Percentiles rank a stretch among this genome's conserved stretches.
Conservation (phyloP, 2,797 vertebrate genomes). For the Eulemur coronatus region DNA sequence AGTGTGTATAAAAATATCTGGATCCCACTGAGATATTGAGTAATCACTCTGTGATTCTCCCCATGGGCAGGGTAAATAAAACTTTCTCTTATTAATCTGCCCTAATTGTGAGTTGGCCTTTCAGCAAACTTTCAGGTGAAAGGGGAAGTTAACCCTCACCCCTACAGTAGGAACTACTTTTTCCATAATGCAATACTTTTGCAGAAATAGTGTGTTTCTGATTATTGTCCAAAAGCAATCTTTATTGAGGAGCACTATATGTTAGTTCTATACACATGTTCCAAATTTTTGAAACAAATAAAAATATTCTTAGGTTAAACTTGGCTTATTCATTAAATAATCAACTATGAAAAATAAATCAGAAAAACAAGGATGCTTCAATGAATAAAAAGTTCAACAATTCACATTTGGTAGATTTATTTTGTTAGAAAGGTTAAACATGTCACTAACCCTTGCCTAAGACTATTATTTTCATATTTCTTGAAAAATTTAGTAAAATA, state of each 20-base stretch:
- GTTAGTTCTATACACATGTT: not conserved
- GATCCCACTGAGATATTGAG: too few relatives aligned
- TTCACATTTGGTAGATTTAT: not conserved
- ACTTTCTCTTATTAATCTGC: too few relatives aligned
- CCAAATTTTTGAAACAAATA: not conserved
- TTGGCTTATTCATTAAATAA: not conserved
- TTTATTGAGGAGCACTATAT: not conserved
- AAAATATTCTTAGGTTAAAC: not conserved
- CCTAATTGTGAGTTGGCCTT: too few relatives aligned
- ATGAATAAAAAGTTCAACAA: not conserved
- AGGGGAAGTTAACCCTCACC: too few relatives aligned
- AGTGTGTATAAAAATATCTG: too few relatives aligned
- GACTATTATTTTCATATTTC: not conserved
- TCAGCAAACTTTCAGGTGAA: too few relatives aligned
- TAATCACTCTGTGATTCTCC: too few relatives aligned
- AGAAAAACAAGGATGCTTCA: not conserved
- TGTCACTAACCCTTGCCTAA: not conserved
- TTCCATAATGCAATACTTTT: not conserved
- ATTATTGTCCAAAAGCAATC: not conserved
- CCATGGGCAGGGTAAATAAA: too few relatives aligned
- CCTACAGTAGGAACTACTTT: not conserved
- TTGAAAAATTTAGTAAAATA: not conserved
- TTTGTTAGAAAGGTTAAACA: not conserved
- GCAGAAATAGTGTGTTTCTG: not conserved
- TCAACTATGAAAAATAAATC: not conserved